Conservation (phyloP, 2,888 invertebrate genomes). For the Tiphia femorata region DNA sequence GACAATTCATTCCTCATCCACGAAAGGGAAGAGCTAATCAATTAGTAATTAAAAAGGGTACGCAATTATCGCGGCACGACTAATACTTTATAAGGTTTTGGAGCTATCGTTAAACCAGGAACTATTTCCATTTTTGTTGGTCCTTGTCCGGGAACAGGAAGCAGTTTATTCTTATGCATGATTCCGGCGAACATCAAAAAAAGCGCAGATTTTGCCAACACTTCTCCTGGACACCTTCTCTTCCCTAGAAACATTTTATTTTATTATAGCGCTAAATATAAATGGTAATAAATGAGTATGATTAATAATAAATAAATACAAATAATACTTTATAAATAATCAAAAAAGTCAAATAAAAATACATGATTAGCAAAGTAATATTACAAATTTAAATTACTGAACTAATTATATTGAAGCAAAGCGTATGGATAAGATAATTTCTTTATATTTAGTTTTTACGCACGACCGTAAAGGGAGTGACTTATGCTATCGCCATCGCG, state of each 20-base stretch:
- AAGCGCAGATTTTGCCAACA: conserved; percentile 74
- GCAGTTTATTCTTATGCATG: conserved; percentile 72
- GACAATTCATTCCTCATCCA: too few relatives aligned
- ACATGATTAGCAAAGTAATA: too few relatives aligned
- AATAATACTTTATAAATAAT: too few relatives aligned
- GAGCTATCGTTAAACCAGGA: conserved; percentile 73
- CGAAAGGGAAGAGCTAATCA: too few relatives aligned
- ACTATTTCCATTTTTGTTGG: conserved; percentile 68
- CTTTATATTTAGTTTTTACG: too few relatives aligned
- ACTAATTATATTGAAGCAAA: too few relatives aligned
- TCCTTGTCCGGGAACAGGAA: conserved; percentile 64
- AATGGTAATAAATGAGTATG: conserved; percentile 16
- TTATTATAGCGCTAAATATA: too few relatives aligned
- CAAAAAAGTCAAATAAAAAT: too few relatives aligned
- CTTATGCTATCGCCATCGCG: too few relatives aligned
- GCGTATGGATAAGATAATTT: too few relatives aligned
- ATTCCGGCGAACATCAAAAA: conserved; percentile 76
- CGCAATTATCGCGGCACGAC: conserved; percentile 54
- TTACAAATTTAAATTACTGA: too few relatives aligned
- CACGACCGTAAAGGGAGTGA: too few relatives aligned
- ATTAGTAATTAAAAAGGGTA: neutral
- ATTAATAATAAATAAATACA: neutral
- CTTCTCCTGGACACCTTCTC: conserved; percentile 77
- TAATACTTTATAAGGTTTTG: conserved; percentile 71
- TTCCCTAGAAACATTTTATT: conserved; percentile 73